A percentile compares a stretch with the other conserved stretches of the same genome.
Conservation (phyloP, 2,113 vertebrate species). For the Nyctibius bracteatus region DNA sequence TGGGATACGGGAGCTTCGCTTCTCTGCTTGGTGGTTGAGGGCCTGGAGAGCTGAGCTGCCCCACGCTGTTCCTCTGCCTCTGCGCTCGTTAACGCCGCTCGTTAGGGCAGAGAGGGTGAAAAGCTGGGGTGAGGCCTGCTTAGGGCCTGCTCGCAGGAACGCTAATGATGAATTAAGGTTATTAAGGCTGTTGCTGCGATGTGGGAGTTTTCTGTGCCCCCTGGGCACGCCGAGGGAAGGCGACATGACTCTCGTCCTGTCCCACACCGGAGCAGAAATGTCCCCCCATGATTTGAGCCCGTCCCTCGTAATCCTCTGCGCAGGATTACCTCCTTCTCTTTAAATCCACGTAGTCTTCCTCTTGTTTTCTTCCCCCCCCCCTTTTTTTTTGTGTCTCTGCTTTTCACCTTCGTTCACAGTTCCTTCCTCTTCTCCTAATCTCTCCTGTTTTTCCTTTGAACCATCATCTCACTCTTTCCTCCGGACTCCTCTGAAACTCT, state of each 20-base stretch:
- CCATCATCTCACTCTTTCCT: conserved; percentile 56
- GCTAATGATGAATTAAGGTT: neutral
- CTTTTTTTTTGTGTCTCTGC: neutral
- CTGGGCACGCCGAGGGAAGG: neutral
- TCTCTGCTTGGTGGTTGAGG: neutral
- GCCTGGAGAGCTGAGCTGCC: neutral
- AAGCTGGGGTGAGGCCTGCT: too few species aligned
- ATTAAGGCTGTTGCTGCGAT: neutral
- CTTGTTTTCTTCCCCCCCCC: neutral
- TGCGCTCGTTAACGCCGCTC: neutral
- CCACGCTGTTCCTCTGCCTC: too few species aligned
- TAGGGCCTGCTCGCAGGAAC: neutral
- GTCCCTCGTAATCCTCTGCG: neutral
- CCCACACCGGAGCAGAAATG: fast-evolving
- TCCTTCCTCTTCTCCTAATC: conserved; percentile 55
- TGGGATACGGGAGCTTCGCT: fast-evolving
- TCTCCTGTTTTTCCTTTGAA: conserved; percentile 66
- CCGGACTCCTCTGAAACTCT: conserved; percentile 56
- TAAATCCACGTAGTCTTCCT: neutral
- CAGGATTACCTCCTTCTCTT: neutral
- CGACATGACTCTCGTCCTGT: fast-evolving
- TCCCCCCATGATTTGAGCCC: neutral
- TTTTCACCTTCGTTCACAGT: conserved; percentile 1
- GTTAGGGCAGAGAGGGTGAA: neutral
- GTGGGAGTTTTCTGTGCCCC: neutral